Base-by-base conservation (phyloP, 1,140 invertebrate genomes). In the Radopholus similis region DNA sequence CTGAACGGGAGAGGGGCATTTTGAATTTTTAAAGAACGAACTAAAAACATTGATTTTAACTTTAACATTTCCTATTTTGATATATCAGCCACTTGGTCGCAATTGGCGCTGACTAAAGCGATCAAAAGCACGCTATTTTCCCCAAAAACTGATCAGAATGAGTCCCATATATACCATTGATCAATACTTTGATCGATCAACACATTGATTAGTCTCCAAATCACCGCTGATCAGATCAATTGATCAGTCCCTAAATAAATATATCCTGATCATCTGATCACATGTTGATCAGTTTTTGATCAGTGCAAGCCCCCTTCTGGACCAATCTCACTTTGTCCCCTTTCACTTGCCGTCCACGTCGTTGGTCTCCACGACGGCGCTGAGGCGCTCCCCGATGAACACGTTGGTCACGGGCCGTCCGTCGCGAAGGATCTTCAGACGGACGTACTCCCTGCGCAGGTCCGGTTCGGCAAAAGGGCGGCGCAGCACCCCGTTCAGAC, bases 351-450 rank as follows among this genome's bases (percentile, higher is more conserved):
- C 53, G 49, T 76, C 64, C 28, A 76, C 60, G 30, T 77, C 35
- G 15, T 23, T 66, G 28, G 58, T 80, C 44, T 77, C 66, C 26
- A 77, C 59, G 15, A 78, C 53, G 9, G 77, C 77, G 21, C 67
- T 77, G 30, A 77, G 64, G 34, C 73, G 60, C 54, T 77, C 76
- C n/a, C 76, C 76, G 23, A 77, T 79, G 59, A 60, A 80, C 34
- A 77, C 76, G 53, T 76, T 80, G 23, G 44, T 76, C 11, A 77
- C 77, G 18, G 77, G 66, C 2, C 55, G 54, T 4, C 63, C 63
- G 57, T 79, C 62, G 34, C 64, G 75, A 37, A 80, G 34, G 26
- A 77, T 79, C 65, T 62, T 68, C 26, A 77, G 30, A 37, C 42
- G 30, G 2, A 77, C 77, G 42, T 63, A 37, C n/a, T 51, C 47